Percentiles rank a stretch among this genome's conserved stretches.
These are phyloP conservation scores for Procambarus virginalis DNA, from an alignment of 1,140 invertebrate species.

Conservation along the genomic window DNA sequence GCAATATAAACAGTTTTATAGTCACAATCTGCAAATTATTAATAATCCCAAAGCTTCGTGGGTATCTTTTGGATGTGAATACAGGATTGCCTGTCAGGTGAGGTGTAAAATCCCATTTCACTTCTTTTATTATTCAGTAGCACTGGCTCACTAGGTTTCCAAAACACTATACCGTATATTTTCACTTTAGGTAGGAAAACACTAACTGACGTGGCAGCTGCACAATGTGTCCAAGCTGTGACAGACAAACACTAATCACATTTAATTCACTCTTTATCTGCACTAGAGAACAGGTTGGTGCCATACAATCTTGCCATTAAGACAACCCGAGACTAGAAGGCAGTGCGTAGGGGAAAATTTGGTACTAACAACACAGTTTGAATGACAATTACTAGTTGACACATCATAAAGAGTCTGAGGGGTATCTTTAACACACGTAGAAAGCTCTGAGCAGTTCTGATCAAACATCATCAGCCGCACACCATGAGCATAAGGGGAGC, in stretches of 20 bases:
- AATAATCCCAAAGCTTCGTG: not conserved
- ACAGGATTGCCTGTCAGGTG: not conserved
- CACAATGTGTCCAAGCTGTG: not conserved
- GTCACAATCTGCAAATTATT: not conserved
- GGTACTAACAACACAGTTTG: constrained; percentile 90
- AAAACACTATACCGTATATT: not conserved
- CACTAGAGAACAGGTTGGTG: constrained; percentile 85
- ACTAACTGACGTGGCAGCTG: not conserved
- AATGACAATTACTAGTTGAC: constrained; percentile 83
- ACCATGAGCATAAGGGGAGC: constrained; percentile 90
- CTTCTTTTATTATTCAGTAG: not conserved
- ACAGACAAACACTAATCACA: constrained; percentile 4
- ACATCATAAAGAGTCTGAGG: constrained; percentile 79
- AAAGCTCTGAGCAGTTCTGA: constrained; percentile 85
- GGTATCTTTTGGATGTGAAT: not conserved
- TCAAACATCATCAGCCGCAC: constrained; percentile 88
- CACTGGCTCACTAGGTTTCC: not conserved
- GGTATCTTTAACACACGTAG: constrained; percentile 79
- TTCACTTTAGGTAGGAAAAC: constrained; percentile 13
- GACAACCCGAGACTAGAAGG: constrained; percentile 90
- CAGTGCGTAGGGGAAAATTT: constrained; percentile 91
- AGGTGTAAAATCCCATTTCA: not conserved
- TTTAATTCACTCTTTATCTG: constrained; percentile 5
- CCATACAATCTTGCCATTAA: constrained; percentile 90
- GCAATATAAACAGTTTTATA: constrained; percentile 3